Conservation (phyloP, 2,113 vertebrate genomes). For the Hiodon alosoides region DNA sequence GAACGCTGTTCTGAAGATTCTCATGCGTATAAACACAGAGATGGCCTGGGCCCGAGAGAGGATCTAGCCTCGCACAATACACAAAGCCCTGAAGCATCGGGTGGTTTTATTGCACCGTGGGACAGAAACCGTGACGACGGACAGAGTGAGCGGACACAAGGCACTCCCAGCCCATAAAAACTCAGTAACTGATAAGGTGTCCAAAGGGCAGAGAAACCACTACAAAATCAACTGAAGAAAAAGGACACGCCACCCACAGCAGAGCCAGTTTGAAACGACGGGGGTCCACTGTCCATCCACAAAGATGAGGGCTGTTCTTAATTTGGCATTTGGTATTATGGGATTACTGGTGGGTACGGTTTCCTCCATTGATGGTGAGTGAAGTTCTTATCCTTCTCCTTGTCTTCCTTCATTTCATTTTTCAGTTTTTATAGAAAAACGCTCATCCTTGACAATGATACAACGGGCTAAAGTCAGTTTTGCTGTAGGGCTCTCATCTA, state of each 20-base stretch:
- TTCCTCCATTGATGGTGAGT: constrained; percentile 17
- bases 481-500: too few relatives aligned
- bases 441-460: background rate
- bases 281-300: background rate
- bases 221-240: background rate
- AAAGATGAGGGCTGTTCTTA: constrained; percentile 25
- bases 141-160: constrained; percentile 15
- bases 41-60: background rate
- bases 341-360: background rate
- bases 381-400: background rate
- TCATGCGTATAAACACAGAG: too few relatives aligned
- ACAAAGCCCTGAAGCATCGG: background rate
- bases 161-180: constrained; percentile 44
- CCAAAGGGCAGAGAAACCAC: constrained; percentile 31
- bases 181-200: constrained; percentile 34
- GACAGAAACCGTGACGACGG: constrained; percentile 19
- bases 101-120: constrained; percentile 10
- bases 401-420: background rate
- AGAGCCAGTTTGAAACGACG: background rate
- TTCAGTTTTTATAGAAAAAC: background rate
- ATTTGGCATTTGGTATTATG: constrained; percentile 21
- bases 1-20: too few relatives aligned
- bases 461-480: too few relatives aligned
- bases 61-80: background rate
- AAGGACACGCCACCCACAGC: background rate